A percentile compares a stretch with the other conserved stretches of the same genome.
phyloP scores from a whole-genome alignment of 2,797 vertebrate species.

The Bradypodion pumilum region DNA sequence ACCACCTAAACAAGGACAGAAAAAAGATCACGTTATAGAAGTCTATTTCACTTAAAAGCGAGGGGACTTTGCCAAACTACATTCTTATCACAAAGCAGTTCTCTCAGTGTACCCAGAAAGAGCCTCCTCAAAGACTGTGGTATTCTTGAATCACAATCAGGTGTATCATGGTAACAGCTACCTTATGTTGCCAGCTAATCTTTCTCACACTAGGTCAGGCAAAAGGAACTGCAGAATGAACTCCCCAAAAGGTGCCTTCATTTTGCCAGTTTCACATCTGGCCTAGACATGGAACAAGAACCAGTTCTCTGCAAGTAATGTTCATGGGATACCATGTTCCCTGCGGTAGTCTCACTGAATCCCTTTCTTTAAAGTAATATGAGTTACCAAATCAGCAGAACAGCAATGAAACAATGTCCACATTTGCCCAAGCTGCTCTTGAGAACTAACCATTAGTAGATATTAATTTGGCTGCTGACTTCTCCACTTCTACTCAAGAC shows the following conservation, averaged over 20 bases:
- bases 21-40: constrained; percentile 63
- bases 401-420: background rate
- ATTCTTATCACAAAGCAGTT: background rate
- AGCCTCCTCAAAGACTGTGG: too few relatives aligned
- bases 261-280: too few relatives aligned
- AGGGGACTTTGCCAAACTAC: background rate
- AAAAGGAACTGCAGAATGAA: too few relatives aligned
- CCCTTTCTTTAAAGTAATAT: background rate
- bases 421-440: background rate
- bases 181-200: too few relatives aligned
- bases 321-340: background rate
- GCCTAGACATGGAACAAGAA: too few relatives aligned
- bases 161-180: too few relatives aligned
- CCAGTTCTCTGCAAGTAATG: background rate
- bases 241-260: too few relatives aligned
- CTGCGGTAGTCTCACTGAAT: background rate
- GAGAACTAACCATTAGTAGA: background rate
- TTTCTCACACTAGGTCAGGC: too few relatives aligned
- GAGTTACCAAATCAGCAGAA: background rate
- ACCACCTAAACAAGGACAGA: constrained; percentile 81
- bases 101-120: too few relatives aligned
- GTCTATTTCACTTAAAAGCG: constrained; percentile 45
- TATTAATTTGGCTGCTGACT: background rate
- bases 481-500: background rate
- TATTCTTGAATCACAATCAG: too few relatives aligned